Conservation (phyloP, 1,140 invertebrate genomes). For the Drosophila serrata region DNA sequence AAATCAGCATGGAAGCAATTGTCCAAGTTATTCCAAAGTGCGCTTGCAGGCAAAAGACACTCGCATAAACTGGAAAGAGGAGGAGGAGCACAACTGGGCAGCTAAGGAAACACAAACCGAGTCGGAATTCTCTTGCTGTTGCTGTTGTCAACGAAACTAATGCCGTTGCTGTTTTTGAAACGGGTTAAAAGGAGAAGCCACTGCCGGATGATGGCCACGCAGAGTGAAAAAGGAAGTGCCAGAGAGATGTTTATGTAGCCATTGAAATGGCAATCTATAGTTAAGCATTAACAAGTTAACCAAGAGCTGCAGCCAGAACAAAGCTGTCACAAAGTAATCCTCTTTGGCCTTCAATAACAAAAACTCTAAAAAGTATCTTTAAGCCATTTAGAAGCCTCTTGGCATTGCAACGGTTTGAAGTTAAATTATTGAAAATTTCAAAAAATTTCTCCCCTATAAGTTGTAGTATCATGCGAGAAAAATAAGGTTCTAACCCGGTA, state of each 20-base stretch:
- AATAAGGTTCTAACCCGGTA: conserved; percentile 8
- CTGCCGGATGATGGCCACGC: conserved; percentile 25
- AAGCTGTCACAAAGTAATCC: conserved; percentile 1
- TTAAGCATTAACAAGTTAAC: conserved; percentile 44
- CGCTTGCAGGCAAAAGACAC: conserved; percentile 46
- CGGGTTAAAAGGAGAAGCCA: conserved; percentile 38
- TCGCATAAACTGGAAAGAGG: conserved; percentile 7
- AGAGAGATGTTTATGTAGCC: conserved; percentile 31
- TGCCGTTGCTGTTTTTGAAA: conserved; percentile 53
- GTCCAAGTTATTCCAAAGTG: conserved; percentile 65
- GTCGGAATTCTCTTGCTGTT: conserved; percentile 32
- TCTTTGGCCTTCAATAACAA: conserved; percentile 1
- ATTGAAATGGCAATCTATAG: conserved; percentile 27
- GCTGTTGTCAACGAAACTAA: conserved; percentile 30
- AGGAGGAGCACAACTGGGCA: conserved; percentile 9
- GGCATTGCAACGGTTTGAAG: not conserved
- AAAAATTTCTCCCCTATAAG: not conserved
- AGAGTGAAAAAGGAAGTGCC: conserved; percentile 20
- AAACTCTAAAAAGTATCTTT: not conserved
- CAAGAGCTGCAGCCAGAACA: not conserved
- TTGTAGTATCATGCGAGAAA: not conserved
- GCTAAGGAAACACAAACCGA: conserved; percentile 17
- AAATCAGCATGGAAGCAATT: conserved; percentile 77
- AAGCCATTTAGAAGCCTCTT: not conserved
- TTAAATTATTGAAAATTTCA: not conserved